Evolutionary conservation across 2,797 vertebrate genomes (phyloP).

Genomic region (Myiothlypis chrysogaster): DNA sequence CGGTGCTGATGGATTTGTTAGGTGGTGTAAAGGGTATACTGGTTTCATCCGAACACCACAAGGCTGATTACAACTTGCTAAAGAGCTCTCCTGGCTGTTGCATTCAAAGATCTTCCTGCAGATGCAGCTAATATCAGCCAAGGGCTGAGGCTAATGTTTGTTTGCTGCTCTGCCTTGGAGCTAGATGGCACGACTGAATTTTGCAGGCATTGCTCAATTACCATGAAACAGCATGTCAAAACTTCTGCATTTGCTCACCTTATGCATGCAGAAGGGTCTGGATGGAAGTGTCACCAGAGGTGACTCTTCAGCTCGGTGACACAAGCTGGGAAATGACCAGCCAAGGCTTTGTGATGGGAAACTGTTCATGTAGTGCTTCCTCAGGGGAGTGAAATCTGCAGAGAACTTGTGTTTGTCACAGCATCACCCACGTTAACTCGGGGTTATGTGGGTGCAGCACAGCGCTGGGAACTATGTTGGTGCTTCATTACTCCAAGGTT

Average conservation of each 20-base stretch:
- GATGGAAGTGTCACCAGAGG: background rate
- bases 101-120: background rate
- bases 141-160: background rate
- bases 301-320: background rate
- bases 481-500: background rate
- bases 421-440: background rate
- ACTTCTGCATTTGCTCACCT: background rate
- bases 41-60: background rate
- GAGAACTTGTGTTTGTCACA: background rate
- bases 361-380: background rate
- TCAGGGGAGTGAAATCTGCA: background rate
- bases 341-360: background rate
- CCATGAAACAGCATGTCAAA: background rate
- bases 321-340: background rate
- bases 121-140: background rate
- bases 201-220: background rate
- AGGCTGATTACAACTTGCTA: conserved; percentile 18
- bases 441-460: background rate
- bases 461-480: background rate
- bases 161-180: background rate
- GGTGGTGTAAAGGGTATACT: background rate
- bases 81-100: background rate
- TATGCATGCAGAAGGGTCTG: background rate
- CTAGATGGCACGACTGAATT: background rate
- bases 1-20: conserved; percentile 43